A percentile compares a stretch with the other conserved stretches of the same genome.
These are phyloP conservation scores for Aphelocoma californica DNA, from an alignment of 2,797 vertebrate species.

Conservation along the genomic window DNA sequence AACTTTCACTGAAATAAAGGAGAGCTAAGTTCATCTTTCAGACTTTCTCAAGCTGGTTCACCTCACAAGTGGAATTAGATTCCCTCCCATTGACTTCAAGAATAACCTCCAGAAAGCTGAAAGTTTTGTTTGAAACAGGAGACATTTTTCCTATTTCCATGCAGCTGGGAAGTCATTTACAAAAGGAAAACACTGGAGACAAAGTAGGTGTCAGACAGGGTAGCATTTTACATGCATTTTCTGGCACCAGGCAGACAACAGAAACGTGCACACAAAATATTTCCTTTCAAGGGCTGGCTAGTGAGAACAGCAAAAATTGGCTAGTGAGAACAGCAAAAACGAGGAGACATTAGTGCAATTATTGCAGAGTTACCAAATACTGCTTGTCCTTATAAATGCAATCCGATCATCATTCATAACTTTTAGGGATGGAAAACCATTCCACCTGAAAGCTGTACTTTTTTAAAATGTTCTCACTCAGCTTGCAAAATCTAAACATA, in stretches of 20 bases:
- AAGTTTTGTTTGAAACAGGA: neutral
- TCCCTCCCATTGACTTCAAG: neutral
- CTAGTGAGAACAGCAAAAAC: neutral
- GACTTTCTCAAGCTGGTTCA: neutral
- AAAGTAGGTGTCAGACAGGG: conserved; percentile 61
- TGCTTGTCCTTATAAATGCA: neutral
- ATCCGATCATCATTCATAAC: neutral
- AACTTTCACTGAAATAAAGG: neutral
- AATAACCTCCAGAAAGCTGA: conserved; percentile 14
- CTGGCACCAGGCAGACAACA: conserved; percentile 58
- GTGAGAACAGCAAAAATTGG: neutral
- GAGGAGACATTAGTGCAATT: neutral
- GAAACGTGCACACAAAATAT: conserved; percentile 43
- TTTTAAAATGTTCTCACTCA: neutral
- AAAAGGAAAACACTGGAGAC: conserved; percentile 44
- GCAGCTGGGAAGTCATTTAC: conserved; percentile 34
- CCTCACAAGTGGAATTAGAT: neutral
- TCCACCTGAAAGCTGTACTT: neutral
- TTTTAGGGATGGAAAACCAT: neutral
- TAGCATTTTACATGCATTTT: conserved; percentile 50
- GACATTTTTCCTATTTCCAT: neutral
- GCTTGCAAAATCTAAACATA: neutral
- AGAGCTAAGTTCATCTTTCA: neutral
- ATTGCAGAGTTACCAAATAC: neutral
- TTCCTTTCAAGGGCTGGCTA: neutral